Evolutionary conservation across 2,888 invertebrate species (phyloP), one percentile per base, ranked within the genome.

Genomic region (Apodemia mormo): DNA sequence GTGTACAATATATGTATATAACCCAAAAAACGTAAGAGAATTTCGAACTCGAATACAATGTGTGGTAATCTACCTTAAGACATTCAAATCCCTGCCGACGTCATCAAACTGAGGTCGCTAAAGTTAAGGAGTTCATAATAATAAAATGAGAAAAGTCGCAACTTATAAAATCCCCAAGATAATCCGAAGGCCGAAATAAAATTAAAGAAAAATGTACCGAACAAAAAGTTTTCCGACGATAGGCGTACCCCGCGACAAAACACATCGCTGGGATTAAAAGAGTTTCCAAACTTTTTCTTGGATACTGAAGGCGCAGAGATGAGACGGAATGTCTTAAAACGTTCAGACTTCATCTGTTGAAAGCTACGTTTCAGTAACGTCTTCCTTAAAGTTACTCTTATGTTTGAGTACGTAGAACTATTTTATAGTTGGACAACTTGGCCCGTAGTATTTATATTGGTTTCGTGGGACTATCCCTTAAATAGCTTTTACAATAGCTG

Each of bases 231-330:
- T 78, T 77, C 77, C 74, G 80, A 85, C 85, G 87, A 90, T 90
- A 92, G 87, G 83, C 81, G 81, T 79, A 79, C 81, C 79, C 81
- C 80, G 84, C 87, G 89, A 89, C 89, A 89, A 90, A 91, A 92
- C 91, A 92, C 90, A 92, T 91, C 88, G 89, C 85, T 84, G 79
- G 86, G 83, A 86, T 86, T 86, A 87, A 85, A 86, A 80, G 81
- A 86, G 83, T 82, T 80, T 79, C 73, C 75, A 81, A 82, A 80
- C 77, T 81, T 82, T 77, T 74, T 77, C 74, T 77, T 77, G 71
- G 68, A 73, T 78, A 73, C 77, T 73, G 76, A 78, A 75, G 78
- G 75, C 75, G 72, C 77, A 73, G 74, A 77, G 78, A 79, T 71
- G 74, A 76, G 77, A 69, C 77, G 77, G 78, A 78, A 76, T 77